Evolutionary conservation across 2,797 vertebrate genomes (phyloP).

Genomic region (Megaceryle alcyon): DNA sequence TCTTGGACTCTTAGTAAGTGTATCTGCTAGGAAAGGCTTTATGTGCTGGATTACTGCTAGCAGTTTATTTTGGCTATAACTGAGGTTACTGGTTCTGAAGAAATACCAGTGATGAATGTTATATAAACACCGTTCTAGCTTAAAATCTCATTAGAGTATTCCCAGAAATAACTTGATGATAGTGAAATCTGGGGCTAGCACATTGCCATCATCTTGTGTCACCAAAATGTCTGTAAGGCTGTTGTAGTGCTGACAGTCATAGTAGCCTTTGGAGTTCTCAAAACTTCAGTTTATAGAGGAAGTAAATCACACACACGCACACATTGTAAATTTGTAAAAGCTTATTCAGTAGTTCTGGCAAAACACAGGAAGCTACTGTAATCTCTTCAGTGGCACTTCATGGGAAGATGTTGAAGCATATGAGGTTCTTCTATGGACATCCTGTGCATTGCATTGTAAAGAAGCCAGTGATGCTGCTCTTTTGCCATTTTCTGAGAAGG

Average conservation of each 20-base stretch:
- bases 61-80: conserved; percentile 42
- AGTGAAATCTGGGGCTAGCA: background rate
- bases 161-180: conserved; percentile 30
- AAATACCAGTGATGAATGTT: conserved; percentile 38
- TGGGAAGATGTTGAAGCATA: background rate
- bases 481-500: background rate
- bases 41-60: background rate
- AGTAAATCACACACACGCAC: background rate
- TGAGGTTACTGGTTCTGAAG: background rate
- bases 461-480: background rate
- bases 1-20: background rate
- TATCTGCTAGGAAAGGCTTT: background rate
- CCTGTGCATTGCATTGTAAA: background rate
- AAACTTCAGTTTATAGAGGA: background rate
- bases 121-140: conserved; percentile 8
- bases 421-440: background rate
- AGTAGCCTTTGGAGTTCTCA: background rate
- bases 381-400: conserved; percentile 21
- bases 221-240: background rate
- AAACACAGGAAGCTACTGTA: conserved; percentile 25
- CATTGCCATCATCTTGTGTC: background rate
- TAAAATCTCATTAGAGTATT: conserved; percentile 44
- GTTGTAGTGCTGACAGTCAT: background rate
- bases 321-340: background rate
- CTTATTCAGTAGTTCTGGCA: background rate